Evolutionary conservation across 1,140 invertebrate genomes (phyloP).

Genomic region (Apis laboriosa): DNA sequence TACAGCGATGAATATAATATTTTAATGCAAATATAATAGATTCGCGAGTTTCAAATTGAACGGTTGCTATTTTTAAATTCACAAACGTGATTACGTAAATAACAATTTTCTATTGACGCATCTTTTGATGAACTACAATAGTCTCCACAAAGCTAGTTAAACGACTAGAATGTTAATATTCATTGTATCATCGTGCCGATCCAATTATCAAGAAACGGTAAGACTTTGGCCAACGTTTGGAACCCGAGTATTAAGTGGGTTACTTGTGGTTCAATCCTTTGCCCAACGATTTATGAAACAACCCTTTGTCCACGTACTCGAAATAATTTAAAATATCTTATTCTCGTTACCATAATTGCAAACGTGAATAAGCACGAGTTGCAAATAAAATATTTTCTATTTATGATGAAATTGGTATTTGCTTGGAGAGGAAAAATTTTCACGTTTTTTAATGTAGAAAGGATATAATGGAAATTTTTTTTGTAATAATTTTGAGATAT

Average conservation of each 20-base stretch:
- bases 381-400: neutral
- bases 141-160: conserved; percentile 16
- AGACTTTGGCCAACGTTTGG: conserved; percentile 30
- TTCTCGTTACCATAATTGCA: neutral
- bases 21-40: too few relatives aligned
- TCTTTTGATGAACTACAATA: conserved; percentile 32
- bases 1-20: too few relatives aligned
- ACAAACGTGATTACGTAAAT: neutral
- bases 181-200: conserved; percentile 42
- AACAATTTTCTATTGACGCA: neutral
- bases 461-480: neutral
- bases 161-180: conserved; percentile 47
- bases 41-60: too few relatives aligned
- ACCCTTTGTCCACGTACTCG: neutral
- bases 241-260: conserved; percentile 44
- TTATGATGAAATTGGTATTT: too few relatives aligned
- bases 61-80: neutral
- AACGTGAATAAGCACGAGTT: neutral
- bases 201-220: conserved; percentile 43
- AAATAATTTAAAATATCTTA: conserved; percentile 18
- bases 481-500: neutral
- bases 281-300: conserved; percentile 30
- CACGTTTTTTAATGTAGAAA: too few relatives aligned
- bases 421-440: neutral
- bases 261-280: conserved; percentile 19